Percentiles rank a stretch among this genome's conserved stretches.
Evolutionary conservation across 1,140 invertebrate species (phyloP).

Genomic region (Zaprionus lachaisei): DNA sequence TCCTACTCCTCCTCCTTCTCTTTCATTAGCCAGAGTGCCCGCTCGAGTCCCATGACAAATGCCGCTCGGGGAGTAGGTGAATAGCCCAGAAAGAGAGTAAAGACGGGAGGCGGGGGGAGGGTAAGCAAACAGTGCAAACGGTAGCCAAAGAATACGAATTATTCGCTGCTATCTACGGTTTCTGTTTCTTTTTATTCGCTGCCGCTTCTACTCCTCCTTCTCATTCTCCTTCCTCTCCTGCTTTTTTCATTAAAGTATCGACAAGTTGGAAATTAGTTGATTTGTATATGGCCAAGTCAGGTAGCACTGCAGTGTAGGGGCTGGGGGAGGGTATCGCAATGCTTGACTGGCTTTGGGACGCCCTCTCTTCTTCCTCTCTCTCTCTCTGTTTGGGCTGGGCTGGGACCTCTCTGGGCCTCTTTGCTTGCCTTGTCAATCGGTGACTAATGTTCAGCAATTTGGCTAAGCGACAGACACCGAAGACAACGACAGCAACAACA

Average conservation of each 20-base stretch:
- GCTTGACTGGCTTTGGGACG: constrained; percentile 28
- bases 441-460: constrained; percentile 82
- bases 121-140: constrained; percentile 9
- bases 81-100: background rate
- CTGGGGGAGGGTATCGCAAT: constrained; percentile 28
- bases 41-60: constrained; percentile 28
- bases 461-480: constrained; percentile 79
- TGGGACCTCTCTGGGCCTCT: constrained; percentile 35
- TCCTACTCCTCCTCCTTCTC: background rate
- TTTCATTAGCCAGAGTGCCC: constrained; percentile 12
- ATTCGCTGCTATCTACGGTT: constrained; percentile 21
- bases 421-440: constrained; percentile 73
- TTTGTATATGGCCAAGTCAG: constrained; percentile 61
- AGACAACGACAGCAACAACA: constrained; percentile 31
- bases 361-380: background rate
- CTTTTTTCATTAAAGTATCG: constrained; percentile 71
- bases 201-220: background rate
- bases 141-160: constrained; percentile 43
- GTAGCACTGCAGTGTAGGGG: constrained; percentile 16
- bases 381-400: background rate
- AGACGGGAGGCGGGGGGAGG: background rate
- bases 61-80: constrained; percentile 2
- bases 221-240: constrained; percentile 1
- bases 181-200: constrained; percentile 20
- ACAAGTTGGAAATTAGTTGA: constrained; percentile 76